Percentiles rank a stretch among this genome's conserved stretches.
Evolutionary conservation across 2,797 vertebrate genomes (phyloP).

Genomic region (Aplochiton taeniatus): DNA sequence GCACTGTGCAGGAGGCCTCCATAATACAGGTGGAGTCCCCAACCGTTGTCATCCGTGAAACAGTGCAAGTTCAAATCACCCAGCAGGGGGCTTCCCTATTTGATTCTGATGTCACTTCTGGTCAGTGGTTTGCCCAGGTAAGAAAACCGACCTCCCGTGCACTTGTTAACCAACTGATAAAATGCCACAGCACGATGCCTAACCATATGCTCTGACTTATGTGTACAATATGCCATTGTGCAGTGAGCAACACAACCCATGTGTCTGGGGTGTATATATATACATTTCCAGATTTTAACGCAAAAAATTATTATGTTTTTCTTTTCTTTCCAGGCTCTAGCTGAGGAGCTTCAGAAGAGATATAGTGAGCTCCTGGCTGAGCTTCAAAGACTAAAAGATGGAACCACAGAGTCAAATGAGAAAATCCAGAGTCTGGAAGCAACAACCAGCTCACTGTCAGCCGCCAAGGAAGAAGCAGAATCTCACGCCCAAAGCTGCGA

Average conservation of each 20-base stretch:
- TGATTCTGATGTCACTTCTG: conserved; percentile 23
- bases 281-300: too few relatives aligned
- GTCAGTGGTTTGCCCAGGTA: conserved; percentile 69
- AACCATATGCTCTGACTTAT: too few relatives aligned
- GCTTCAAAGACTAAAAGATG: conserved; percentile 74
- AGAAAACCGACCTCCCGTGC: too few relatives aligned
- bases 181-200: too few relatives aligned
- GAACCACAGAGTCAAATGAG: conserved; percentile 73
- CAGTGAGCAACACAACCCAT: too few relatives aligned
- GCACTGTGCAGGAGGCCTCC: conserved; percentile 67
- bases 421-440: conserved; percentile 68
- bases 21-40: conserved; percentile 67
- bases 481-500: conserved; percentile 57
- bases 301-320: too few relatives aligned
- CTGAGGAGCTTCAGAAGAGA: conserved; percentile 80
- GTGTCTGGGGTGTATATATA: too few relatives aligned
- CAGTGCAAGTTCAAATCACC: conserved; percentile 62
- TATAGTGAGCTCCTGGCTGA: conserved; percentile 78
- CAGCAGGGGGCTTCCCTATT: conserved; percentile 50
- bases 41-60: conserved; percentile 71
- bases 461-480: conserved; percentile 76
- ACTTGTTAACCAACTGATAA: too few relatives aligned
- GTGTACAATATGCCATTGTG: too few relatives aligned
- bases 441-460: conserved; percentile 57
- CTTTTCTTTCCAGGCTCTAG: conserved; percentile 45